A percentile compares a stretch with the other conserved stretches of the same genome.
Evolutionary conservation across 2,113 vertebrate genomes (phyloP).

Genomic region (Reinhardtius hippoglossoides): DNA sequence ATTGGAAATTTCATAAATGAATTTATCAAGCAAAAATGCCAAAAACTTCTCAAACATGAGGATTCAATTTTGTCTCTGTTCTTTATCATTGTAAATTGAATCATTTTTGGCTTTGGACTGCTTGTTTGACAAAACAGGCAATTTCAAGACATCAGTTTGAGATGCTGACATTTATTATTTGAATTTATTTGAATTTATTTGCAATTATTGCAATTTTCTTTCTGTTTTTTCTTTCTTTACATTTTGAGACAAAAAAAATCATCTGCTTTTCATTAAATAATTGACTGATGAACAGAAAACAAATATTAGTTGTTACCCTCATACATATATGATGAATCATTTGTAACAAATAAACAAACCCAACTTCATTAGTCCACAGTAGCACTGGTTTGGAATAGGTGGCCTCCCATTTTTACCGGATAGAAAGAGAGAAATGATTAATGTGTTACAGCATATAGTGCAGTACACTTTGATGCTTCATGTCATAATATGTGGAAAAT

Average conservation of each 20-base stretch:
- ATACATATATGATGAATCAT: not conserved
- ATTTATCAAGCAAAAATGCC: too few relatives aligned
- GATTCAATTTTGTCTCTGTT: too few relatives aligned
- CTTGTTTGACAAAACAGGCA: not conserved
- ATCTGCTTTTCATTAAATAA: not conserved
- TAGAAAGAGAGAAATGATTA: constrained; percentile 6
- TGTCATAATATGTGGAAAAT: constrained; percentile 31
- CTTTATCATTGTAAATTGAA: not conserved
- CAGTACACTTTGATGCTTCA: constrained; percentile 20
- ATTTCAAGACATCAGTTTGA: not conserved
- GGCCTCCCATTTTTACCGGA: constrained; percentile 9
- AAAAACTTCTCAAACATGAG: too few relatives aligned
- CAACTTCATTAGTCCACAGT: constrained; percentile 2
- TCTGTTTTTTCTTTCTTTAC: too few relatives aligned
- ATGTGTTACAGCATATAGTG: constrained; percentile 12
- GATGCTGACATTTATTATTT: too few relatives aligned
- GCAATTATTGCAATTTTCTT: too few relatives aligned
- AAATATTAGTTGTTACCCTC: not conserved
- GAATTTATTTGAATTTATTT: too few relatives aligned
- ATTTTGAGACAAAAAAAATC: not conserved
- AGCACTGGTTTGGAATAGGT: not conserved
- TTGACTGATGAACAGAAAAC: not conserved
- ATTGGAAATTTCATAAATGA: too few relatives aligned
- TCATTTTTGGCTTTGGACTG: not conserved
- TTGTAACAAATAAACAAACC: constrained; percentile 19